A percentile compares a stretch with the other conserved stretches of the same genome.
phyloP scores from a whole-genome alignment of 2,797 vertebrate genomes.

The Apogon hyalosoma region DNA sequence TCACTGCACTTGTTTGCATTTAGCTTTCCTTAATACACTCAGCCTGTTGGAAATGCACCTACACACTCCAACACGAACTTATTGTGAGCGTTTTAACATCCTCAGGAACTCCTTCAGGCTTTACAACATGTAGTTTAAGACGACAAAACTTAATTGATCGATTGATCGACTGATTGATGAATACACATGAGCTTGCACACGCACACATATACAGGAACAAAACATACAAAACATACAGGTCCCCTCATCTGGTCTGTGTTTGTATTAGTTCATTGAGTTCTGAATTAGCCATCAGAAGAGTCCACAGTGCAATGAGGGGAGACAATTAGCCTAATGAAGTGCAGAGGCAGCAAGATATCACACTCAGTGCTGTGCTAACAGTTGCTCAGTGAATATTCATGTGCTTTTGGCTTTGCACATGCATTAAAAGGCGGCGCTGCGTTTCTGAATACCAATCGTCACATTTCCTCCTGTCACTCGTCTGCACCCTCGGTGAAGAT shows the following conservation, averaged over 20 bases:
- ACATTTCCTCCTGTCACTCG: slow-evolving; percentile 75
- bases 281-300: slow-evolving; percentile 75
- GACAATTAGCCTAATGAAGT: slow-evolving; percentile 86
- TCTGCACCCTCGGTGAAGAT: slow-evolving; percentile 58
- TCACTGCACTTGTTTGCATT: too few relatives aligned
- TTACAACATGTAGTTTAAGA: too few relatives aligned
- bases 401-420: slow-evolving; percentile 72
- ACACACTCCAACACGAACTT: too few relatives aligned
- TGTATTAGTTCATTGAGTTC: slow-evolving; percentile 81
- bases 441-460: slow-evolving; percentile 83
- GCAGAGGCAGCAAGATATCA: slow-evolving; percentile 74
- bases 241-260: slow-evolving; percentile 56
- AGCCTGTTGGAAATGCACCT: too few relatives aligned
- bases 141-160: background rate
- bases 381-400: slow-evolving; percentile 84
- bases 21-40: too few relatives aligned
- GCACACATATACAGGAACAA: slow-evolving; percentile 10
- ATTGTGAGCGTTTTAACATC: too few relatives aligned
- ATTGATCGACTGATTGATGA: background rate
- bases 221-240: slow-evolving; percentile 11
- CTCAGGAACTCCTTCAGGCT: too few relatives aligned
- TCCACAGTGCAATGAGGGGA: slow-evolving; percentile 67
- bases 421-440: slow-evolving; percentile 67
- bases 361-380: slow-evolving; percentile 81
- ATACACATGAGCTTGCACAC: slow-evolving; percentile 1